Base-by-base conservation (phyloP, 2,797 vertebrate species). In the Linurgus olivaceus region DNA sequence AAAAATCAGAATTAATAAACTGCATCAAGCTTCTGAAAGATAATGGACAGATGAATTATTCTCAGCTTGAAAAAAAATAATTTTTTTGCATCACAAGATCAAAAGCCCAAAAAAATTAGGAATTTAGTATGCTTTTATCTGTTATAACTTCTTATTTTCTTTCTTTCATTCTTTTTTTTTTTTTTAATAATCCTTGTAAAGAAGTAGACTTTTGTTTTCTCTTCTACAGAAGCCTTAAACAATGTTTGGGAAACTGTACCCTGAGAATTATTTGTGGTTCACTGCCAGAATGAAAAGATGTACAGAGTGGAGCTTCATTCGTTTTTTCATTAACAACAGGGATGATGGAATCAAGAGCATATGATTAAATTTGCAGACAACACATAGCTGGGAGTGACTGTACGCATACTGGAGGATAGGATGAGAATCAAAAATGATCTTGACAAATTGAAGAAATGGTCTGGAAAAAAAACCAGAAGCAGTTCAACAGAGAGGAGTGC, bases 311-410 rank as follows among this genome's bases (percentile, higher is more conserved):
- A 91, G 51, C 7, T 76, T 91, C 20, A 59, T 93, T 95, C 1
- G 5, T 75, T 94, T 92, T 86, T 95, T 76, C 42, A 66, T 92
- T 91, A 94, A 75, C 44, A 89, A 62, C 13, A 76, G 38, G 33
- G 40, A 95, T 87, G 88, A 89, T 85, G 86, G 75, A 95, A 92
- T 94, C 86, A 92, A 79, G 74, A 87, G 59, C 89, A 92, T 89
- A 63, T 93, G 84, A 95, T 92, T 93, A 91, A 94, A 96, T 95
- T 95, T 95, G 74, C 78, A 93, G 81, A 70, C 59, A 95, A 79
- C 81, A 55, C 37, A 74, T 93, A 96, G 44, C 67, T 91, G 75
- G 63, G 78, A 93, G 84, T 78, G 12, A 85, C 55, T 85, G 67
- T 85, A 87, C 74, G 71, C 55, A 87, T 79, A 74, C 55, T 89